phyloP scores from a whole-genome alignment of 2,113 vertebrate genomes.

The Corythoichthys haematopterus region DNA sequence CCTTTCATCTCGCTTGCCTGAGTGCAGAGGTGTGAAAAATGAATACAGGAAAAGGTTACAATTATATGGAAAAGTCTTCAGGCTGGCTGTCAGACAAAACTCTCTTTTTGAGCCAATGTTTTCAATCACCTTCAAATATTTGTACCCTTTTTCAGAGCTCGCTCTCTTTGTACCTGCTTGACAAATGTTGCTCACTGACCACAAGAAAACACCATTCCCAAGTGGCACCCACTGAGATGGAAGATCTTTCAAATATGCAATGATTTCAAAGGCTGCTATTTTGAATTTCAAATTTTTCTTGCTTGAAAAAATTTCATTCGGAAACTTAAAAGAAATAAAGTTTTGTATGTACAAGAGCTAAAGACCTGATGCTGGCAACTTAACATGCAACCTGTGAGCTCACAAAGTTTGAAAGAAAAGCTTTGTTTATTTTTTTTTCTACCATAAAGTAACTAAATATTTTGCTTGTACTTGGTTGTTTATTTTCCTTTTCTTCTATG shows the following conservation, averaged over 20 bases:
- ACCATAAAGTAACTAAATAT: not conserved
- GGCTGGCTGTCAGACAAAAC: conserved; percentile 15
- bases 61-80: conserved; percentile 23
- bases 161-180: conserved; percentile 27
- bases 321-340: conserved; percentile 32
- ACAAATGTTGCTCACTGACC: conserved; percentile 37
- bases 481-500: not conserved
- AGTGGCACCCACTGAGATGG: conserved; percentile 22
- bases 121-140: conserved; percentile 34
- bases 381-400: too few species aligned
- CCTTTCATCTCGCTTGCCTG: conserved; percentile 3
- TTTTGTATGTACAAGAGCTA: not conserved
- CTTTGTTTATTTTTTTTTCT: too few species aligned
- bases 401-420: too few species aligned
- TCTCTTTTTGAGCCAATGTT: conserved; percentile 23
- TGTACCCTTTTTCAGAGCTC: conserved; percentile 24
- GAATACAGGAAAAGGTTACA: conserved; percentile 13
- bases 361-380: too few species aligned
- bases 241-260: conserved; percentile 37
- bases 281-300: conserved; percentile 52
- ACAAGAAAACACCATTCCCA: conserved; percentile 11
- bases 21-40: not conserved
- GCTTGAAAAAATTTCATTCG: conserved; percentile 29
- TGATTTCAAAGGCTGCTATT: conserved; percentile 50
- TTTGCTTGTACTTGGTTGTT: not conserved